Base-by-base conservation (phyloP, 2,797 vertebrate species). In the Tragopan temminckii region DNA sequence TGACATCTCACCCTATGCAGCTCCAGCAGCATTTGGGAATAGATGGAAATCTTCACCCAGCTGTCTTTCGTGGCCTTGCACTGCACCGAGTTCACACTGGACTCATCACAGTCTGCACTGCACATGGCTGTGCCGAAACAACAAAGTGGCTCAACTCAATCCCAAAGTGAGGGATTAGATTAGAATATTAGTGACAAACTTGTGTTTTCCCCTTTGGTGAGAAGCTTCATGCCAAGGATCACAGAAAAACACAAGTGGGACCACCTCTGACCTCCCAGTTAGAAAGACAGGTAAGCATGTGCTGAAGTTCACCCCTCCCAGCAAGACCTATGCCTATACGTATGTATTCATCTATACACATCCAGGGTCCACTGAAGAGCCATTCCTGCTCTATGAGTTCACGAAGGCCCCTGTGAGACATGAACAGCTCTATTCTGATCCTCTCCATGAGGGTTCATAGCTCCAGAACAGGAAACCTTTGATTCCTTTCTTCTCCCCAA, bases 401-500 rank as follows among this genome's bases (percentile, higher is more conserved):
- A 35, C 58, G 74, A 67, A 64, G 61, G 13, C 76, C 91, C 31
- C 62, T 81, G 66, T 0, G 4, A 83, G 69, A 62, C 1, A 0
- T 10, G 52, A 77, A 33, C 35, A 20, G 36, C 76, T 91, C 91
- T 88, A 66, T 94, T 93, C 77, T 84, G 43, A 58, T 88, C 45
- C 58, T 72, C 35, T 42, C 58, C 4, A 1, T 4, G 1, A 62
- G 66, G 38, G 19, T 53, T 92, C 53, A 38, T 13, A 59, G 11
- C 31, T 96, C 91, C 87, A 70, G 89, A 96, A 92, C 89, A 89
- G 79, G 82, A 96, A 94, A 74, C 25, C 9, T 80, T 80, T 31
- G 66, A 93, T 76, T 94, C 74, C 52, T 79, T 86, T 91, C 61
- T 93, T 84, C 67, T 88, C 31, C 67, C 12, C 13, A 1, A 55